phyloP scores from a whole-genome alignment of 2,113 vertebrate species.

The Eleginops maclovinus region DNA sequence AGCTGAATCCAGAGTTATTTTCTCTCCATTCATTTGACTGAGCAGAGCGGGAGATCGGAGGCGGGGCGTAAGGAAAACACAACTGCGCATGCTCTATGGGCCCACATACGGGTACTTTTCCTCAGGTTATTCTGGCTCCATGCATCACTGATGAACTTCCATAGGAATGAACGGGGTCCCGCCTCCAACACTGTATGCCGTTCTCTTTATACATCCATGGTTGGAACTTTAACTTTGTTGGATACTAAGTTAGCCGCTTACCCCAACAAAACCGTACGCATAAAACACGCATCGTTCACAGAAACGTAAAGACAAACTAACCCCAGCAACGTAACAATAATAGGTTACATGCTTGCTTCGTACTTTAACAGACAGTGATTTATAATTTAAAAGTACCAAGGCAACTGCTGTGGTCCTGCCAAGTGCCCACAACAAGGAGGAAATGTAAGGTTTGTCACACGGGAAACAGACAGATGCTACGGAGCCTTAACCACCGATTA shows the following conservation, averaged over 20 bases:
- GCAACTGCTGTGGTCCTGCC: conserved; percentile 39
- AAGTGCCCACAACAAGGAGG: conserved; percentile 63
- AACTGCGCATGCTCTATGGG: too few species aligned
- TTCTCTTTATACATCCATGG: too few species aligned
- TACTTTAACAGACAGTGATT: conserved; percentile 39
- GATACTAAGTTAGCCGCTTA: conserved; percentile 72
- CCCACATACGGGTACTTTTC: too few species aligned
- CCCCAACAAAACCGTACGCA: not conserved
- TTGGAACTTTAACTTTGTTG: conserved; percentile 55
- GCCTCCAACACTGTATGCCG: too few species aligned
- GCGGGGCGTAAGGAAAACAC: too few species aligned
- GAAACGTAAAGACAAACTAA: not conserved
- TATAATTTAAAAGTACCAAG: conserved; percentile 68
- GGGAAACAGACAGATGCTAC: not conserved
- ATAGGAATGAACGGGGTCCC: too few species aligned
- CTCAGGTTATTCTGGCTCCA: too few species aligned
- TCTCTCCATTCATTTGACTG: too few species aligned
- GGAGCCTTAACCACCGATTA: not conserved
- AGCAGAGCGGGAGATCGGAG: too few species aligned
- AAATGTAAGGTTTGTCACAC: conserved; percentile 22
- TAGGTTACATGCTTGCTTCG: not conserved
- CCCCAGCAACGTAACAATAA: not conserved
- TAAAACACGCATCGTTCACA: not conserved
- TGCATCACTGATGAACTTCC: too few species aligned
- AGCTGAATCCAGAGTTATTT: too few species aligned